These are phyloP conservation scores for Ageneiosus marmoratus DNA, from an alignment of 2,113 vertebrate genomes.

Conservation along the genomic window DNA sequence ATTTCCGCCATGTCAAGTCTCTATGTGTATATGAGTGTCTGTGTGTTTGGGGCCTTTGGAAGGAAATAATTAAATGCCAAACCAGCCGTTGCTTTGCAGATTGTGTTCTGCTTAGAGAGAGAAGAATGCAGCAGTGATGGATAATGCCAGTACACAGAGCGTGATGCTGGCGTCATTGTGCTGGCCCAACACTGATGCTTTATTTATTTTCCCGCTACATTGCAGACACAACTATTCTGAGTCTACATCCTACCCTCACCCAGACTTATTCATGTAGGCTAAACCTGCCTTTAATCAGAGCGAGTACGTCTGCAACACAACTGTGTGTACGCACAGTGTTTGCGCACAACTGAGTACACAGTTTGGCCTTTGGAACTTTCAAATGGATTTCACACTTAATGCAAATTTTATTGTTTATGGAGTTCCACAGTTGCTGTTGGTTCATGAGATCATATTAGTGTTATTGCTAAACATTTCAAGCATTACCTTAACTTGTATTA, in stretches of 20 bases:
- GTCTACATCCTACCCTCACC: slow-evolving; percentile 64
- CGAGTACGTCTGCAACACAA: slow-evolving; percentile 20
- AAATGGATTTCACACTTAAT: neutral
- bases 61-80: slow-evolving; percentile 71
- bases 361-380: neutral
- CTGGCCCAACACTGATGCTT: slow-evolving; percentile 55
- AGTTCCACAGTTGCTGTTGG: neutral
- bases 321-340: slow-evolving; percentile 22
- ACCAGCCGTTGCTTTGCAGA: slow-evolving; percentile 63
- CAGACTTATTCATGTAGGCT: slow-evolving; percentile 45
- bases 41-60: slow-evolving; percentile 57
- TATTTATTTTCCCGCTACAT: slow-evolving; percentile 71
- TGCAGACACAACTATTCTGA: slow-evolving; percentile 59
- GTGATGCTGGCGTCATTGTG: slow-evolving; percentile 61
- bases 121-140: slow-evolving; percentile 69
- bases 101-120: slow-evolving; percentile 54
- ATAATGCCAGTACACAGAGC: slow-evolving; percentile 61
- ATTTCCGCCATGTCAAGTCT: slow-evolving; percentile 34
- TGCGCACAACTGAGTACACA: neutral
- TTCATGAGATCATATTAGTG: neutral
- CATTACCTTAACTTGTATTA: neutral
- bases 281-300: slow-evolving; percentile 48
- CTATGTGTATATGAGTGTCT: neutral
- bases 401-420: slow-evolving; percentile 1
- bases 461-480: neutral